These are phyloP conservation scores for Speoplatyrhinus poulsoni DNA, from an alignment of 2,113 vertebrate species.

Conservation along the genomic window DNA sequence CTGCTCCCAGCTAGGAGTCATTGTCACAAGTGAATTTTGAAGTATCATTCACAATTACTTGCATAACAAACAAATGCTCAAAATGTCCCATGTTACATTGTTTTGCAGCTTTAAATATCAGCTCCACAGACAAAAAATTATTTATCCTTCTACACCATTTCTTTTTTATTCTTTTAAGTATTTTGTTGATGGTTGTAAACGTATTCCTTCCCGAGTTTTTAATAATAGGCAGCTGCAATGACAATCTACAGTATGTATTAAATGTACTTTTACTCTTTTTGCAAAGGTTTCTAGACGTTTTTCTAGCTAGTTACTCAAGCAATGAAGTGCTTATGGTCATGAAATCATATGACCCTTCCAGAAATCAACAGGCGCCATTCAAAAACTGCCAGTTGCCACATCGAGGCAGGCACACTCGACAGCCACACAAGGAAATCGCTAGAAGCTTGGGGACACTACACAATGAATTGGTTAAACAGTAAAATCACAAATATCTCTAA, in stretches of 20 bases:
- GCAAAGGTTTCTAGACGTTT: constrained; percentile 77
- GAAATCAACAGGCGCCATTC: constrained; percentile 31
- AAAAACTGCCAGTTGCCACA: constrained; percentile 12
- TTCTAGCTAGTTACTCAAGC: constrained; percentile 83
- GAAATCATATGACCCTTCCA: too few relatives aligned
- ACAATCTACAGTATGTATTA: constrained; percentile 60
- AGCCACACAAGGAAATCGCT: constrained; percentile 76
- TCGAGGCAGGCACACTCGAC: constrained; percentile 75
- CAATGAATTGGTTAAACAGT: constrained; percentile 86
- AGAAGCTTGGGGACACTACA: constrained; percentile 85
- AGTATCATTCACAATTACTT: constrained; percentile 86
- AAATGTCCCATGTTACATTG: constrained; percentile 82
- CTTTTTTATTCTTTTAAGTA: constrained; percentile 36
- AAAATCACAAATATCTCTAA: constrained; percentile 89
- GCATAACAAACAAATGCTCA: constrained; percentile 85
- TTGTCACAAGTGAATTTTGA: constrained; percentile 86
- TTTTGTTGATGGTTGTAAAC: constrained; percentile 78
- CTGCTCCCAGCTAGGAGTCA: constrained; percentile 81
- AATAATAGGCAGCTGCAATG: constrained; percentile 78
- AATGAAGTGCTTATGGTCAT: constrained; percentile 79
- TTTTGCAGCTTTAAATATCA: constrained; percentile 82
- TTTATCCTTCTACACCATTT: constrained; percentile 32
- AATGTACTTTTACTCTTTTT: constrained; percentile 44
- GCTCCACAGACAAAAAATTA: constrained; percentile 81
- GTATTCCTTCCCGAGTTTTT: constrained; percentile 69